Conservation (phyloP, 2,797 vertebrate species). For the Odontamblyopus rebecca region DNA sequence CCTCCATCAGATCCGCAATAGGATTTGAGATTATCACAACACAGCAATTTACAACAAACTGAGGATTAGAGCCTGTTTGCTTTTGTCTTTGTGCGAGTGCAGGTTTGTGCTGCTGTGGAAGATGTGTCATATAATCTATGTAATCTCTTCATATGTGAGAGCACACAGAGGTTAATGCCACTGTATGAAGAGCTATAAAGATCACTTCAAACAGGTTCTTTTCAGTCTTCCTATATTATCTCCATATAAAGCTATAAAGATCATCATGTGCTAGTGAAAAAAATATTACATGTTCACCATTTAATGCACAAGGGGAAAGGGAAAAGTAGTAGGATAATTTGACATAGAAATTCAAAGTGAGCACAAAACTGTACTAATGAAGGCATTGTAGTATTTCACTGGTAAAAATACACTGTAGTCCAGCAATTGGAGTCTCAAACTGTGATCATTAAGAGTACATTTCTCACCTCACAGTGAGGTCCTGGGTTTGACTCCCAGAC, state of each 20-base stretch:
- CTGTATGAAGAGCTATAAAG: not conserved
- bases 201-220: not conserved
- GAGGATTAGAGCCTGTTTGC: conserved; percentile 14
- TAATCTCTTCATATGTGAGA: conserved; percentile 39
- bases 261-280: no score
- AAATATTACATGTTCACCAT: no score
- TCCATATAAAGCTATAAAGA: not conserved
- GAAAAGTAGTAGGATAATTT: no score
- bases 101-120: conserved; percentile 16
- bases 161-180: conserved; percentile 43
- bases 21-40: conserved; percentile 35
- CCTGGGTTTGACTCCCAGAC: not conserved
- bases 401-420: not conserved
- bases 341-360: not conserved
- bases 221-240: no score
- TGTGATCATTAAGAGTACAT: not conserved
- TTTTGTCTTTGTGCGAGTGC: conserved; percentile 8
- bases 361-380: no score
- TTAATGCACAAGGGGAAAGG: no score
- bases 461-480: not conserved
- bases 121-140: conserved; percentile 38
- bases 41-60: conserved; percentile 20
- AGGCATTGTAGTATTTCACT: no score
- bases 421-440: not conserved
- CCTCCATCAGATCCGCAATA: conserved; percentile 14